These are phyloP conservation scores for Malthinus flaveolus DNA, from an alignment of 2,888 invertebrate genomes.

Conservation along the genomic window DNA sequence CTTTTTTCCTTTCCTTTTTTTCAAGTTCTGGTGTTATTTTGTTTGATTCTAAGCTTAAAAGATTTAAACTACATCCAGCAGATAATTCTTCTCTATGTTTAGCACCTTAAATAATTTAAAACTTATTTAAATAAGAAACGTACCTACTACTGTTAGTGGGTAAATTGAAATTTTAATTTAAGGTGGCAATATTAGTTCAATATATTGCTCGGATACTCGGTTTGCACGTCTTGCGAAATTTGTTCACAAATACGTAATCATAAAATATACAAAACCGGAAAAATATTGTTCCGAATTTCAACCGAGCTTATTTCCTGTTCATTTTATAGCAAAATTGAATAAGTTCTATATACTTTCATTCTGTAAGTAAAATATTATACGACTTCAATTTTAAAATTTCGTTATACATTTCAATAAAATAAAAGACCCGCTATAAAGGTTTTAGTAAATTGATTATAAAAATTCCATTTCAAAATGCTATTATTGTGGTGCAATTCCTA, in stretches of 20 bases:
- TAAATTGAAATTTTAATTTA: too few species aligned
- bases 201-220: too few species aligned
- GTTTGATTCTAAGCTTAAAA: conserved; percentile 22
- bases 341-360: conserved; percentile 9
- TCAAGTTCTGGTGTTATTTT: conserved; percentile 9
- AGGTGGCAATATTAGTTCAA: too few species aligned
- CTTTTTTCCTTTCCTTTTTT: conserved; percentile 3
- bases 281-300: conserved; percentile 19
- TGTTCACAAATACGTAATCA: conserved; percentile 11
- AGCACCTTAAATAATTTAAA: neutral
- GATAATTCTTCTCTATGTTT: conserved; percentile 4
- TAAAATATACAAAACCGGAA: conserved; percentile 15
- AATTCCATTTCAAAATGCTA: too few species aligned
- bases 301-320: conserved; percentile 18
- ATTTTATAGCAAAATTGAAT: conserved; percentile 18
- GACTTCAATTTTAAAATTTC: too few species aligned
- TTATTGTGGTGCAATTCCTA: too few species aligned
- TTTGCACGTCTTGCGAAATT: conserved; percentile 3
- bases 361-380: too few species aligned
- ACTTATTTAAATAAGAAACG: too few species aligned
- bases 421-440: too few species aligned
- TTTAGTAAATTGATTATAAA: too few species aligned
- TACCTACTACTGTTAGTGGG: too few species aligned
- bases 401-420: too few species aligned
- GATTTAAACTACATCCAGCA: conserved; percentile 9